Evolutionary conservation across 2,888 invertebrate species (phyloP).

Genomic region (Oscheius sp.): DNA sequence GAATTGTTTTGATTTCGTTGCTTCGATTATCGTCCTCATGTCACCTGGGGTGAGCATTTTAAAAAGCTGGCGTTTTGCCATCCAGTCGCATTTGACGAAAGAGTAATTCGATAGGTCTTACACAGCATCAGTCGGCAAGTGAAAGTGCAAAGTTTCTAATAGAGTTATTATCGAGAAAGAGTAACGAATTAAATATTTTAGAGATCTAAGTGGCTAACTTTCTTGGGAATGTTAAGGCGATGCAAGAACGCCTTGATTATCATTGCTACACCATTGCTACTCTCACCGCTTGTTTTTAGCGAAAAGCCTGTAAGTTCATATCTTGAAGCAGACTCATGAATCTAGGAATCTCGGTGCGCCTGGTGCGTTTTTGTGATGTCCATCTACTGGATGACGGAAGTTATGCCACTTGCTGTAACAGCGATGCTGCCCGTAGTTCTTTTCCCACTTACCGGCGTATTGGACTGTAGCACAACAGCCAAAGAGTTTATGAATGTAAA

Average conservation of each 20-base stretch:
- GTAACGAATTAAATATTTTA: neutral
- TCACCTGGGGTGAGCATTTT: neutral
- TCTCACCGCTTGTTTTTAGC: conserved; percentile 41
- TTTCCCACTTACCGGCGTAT: conserved; percentile 65
- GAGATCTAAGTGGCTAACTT: conserved; percentile 16
- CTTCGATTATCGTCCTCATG: neutral
- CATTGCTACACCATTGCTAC: conserved; percentile 46
- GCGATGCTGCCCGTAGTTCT: conserved; percentile 62
- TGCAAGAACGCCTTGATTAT: conserved; percentile 39
- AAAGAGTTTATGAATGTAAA: conserved; percentile 64
- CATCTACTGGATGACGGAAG: conserved; percentile 67
- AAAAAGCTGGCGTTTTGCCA: neutral
- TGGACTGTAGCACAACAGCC: conserved; percentile 58
- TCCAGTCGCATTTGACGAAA: neutral
- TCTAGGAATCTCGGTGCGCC: conserved; percentile 63
- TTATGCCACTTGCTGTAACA: conserved; percentile 63
- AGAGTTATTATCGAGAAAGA: neutral
- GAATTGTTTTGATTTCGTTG: too few relatives aligned
- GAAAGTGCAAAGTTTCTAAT: neutral
- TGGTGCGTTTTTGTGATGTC: conserved; percentile 65
- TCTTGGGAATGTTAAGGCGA: conserved; percentile 15
- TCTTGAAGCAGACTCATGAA: too few relatives aligned
- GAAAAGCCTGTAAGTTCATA: conserved; percentile 10
- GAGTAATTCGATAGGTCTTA: neutral
- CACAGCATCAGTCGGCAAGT: neutral